Evolutionary conservation across 1,140 invertebrate genomes (phyloP), one percentile per base, ranked within the genome.

Genomic region (Eufriesea mexicana): DNA sequence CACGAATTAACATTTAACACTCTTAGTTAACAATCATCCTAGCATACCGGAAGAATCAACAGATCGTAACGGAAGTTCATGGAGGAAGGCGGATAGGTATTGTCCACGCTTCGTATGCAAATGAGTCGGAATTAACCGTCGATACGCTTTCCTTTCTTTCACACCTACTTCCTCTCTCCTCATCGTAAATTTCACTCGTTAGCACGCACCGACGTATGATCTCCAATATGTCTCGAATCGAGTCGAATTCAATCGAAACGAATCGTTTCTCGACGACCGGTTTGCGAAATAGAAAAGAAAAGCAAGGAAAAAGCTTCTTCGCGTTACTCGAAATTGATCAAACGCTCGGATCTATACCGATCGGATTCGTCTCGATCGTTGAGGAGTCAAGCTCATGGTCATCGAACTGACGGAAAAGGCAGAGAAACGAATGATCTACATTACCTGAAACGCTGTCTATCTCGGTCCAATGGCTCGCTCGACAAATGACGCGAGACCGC

Each of bases 401-500:
- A 47, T 64, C 59, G 47, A 83, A 71, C 51, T 23, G 51, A 16
- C 14, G 4, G 54, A 71, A 55, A 51, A 72, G 20, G 0, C 4
- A 5, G n/a, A 73, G 28, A 77, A 67, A 59, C 45, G 10, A 62
- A 72, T 47, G 47, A 79, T 79, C 57, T 54, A 49, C 70, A 54
- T 67, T 66, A 79, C 23, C 45, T 61, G 35, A 79, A 61, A 79
- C 23, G 16, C 42, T 70, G 23, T 45, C n/a, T 47, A 14, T 20
- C 51, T 55, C 45, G 85, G 84, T 86, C 85, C 81, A 35, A 51
- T 78, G 82, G 25, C 57, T 84, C 59, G 75, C 55, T 86, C 59
- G 25, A 2, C 16, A 84, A 87, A 61, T 84, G 81, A 73, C 73
- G 81, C 86, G 81, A 73, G 73, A 87, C 86, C 62, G 49, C 55